Base-by-base conservation (phyloP, 2,797 vertebrate species). In the Merluccius polli region DNA sequence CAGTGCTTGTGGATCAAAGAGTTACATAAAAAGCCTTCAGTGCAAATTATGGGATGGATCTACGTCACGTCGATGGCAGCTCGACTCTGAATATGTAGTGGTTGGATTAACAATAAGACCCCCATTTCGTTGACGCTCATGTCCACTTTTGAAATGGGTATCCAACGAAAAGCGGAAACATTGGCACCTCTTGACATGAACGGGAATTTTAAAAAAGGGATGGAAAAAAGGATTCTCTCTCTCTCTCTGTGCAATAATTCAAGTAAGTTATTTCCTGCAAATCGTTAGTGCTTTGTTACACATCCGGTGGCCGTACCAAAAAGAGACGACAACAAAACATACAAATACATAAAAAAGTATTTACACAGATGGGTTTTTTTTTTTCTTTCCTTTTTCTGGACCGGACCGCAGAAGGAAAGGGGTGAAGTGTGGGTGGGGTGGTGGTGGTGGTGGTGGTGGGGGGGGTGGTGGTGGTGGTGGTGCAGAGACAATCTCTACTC, bases 1-100 rank as follows among this genome's bases (percentile, higher is more conserved):
- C 93, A 77, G 94, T 94, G 94, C 94, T 91, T 94, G 93, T 93
- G 87, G 95, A 85, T 89, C 91, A 29, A 65, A 81, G 76, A 91
- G 92, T 89, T 84, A 91, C 89, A 87, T 79, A 21, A 79, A 79
- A 87, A 90, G 81, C 80, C 86, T 89, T 93, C 91, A 94, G 95
- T 95, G 94, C 94, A 95, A 94, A 94, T 80, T 81, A 67, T 59
- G 71, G 38, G 74, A 81, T 86, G 85, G 79, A 79, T 83, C 79
- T 76, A 80, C 81, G 77, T 75, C 81, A 83, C 16, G 18, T 52
- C 44, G 3, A 52, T 52, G 79, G 86, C 88, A 87, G 87, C 81
- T 71, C 81, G 74, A 87, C 84, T 83, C 81, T 87, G 72, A 86
- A 78, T 81, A 82, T 78, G 81, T 81, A 83, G 78, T 79, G 81